phyloP scores from a whole-genome alignment of 2,797 vertebrate species.

The Micromesistius poutassou region DNA sequence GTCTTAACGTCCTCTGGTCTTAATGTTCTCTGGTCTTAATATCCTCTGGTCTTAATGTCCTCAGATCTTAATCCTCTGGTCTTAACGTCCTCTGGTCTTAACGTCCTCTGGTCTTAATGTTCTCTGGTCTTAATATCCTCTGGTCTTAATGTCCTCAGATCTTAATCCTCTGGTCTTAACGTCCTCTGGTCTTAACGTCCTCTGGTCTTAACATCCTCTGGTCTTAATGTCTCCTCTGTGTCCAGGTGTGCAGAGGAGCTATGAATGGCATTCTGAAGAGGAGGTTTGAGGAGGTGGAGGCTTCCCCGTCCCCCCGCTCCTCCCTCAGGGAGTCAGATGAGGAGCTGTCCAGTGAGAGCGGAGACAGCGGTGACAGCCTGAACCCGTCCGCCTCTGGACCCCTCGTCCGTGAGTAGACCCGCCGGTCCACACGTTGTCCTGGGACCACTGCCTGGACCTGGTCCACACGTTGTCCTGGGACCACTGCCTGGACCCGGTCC shows the following conservation, averaged over 20 bases:
- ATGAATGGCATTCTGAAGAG: constrained; percentile 97
- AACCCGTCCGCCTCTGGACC: constrained; percentile 90
- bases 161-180: too few relatives aligned
- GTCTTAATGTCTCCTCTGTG: constrained; percentile 13
- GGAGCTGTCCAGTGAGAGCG: constrained; percentile 96
- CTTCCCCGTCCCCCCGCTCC: constrained; percentile 89
- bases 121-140: not conserved
- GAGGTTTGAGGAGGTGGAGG: constrained; percentile 98
- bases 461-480: not conserved
- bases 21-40: too few relatives aligned
- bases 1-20: too few relatives aligned
- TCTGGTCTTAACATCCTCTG: not conserved
- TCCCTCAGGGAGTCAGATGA: constrained; percentile 90
- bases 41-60: too few relatives aligned
- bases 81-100: too few relatives aligned
- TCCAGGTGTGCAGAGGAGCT: constrained; percentile 72
- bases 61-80: too few relatives aligned
- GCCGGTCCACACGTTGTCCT: constrained; percentile 27
- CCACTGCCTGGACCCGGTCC: too few relatives aligned
- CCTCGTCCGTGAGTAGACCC: constrained; percentile 86
- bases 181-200: too few relatives aligned
- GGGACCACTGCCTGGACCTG: too few relatives aligned
- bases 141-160: not conserved
- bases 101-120: not conserved
- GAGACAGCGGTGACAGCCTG: constrained; percentile 95